Evolutionary conservation across 2,797 vertebrate genomes (phyloP).

Genomic region (Cirrhinus molitorella): DNA sequence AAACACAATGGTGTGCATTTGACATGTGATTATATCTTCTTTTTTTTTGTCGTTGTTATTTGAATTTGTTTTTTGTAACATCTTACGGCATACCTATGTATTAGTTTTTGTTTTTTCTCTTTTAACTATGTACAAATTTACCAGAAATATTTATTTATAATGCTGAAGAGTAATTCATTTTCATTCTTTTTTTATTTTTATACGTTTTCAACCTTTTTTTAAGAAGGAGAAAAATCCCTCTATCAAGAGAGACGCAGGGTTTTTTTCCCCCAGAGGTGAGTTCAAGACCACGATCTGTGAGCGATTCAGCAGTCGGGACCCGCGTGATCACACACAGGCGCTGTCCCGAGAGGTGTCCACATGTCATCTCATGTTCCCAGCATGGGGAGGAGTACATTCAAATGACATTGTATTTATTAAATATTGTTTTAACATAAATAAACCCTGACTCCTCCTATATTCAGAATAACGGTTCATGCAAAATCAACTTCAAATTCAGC

Average conservation of each 20-base stretch:
- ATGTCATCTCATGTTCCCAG: conserved; percentile 72
- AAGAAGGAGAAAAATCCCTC: conserved; percentile 53
- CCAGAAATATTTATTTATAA: conserved; percentile 83
- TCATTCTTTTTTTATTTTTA: conserved; percentile 62
- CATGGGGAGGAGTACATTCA: conserved; percentile 70
- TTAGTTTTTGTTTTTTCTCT: conserved; percentile 62
- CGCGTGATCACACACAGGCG: conserved; percentile 6
- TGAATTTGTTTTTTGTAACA: conserved; percentile 65
- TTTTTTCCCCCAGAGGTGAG: conserved; percentile 69
- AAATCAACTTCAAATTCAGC: not conserved
- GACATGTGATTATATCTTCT: conserved; percentile 50
- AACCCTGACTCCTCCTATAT: conserved; percentile 76
- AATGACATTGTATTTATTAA: conserved; percentile 77
- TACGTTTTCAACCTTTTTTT: conserved; percentile 66
- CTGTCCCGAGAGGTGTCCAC: conserved; percentile 36
- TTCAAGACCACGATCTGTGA: conserved; percentile 55
- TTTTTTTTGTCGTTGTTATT: conserved; percentile 13
- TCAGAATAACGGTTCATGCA: not conserved
- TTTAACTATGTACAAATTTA: conserved; percentile 71
- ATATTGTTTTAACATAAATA: conserved; percentile 84
- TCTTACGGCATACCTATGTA: conserved; percentile 63
- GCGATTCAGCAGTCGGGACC: conserved; percentile 5
- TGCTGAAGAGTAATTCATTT: conserved; percentile 76
- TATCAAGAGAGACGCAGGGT: conserved; percentile 39
- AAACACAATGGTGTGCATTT: conserved; percentile 61